Evolutionary conservation across 1,140 invertebrate species (phyloP), one percentile per base, ranked within the genome.

Genomic region (Brachystomella parvula): DNA sequence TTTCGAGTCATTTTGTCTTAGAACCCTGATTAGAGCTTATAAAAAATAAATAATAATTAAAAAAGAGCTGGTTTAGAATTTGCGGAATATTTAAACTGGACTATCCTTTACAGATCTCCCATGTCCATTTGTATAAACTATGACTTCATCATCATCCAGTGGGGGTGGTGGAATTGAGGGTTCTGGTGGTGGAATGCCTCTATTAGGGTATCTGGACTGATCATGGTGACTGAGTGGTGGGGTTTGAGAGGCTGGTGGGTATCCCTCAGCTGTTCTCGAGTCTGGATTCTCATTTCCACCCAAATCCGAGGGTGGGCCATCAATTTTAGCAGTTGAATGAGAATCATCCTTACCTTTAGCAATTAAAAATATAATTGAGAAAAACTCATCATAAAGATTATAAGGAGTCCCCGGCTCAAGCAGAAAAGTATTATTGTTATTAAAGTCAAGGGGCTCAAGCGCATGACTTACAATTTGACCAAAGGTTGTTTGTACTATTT

Each of bases 31-130:
- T n/a, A n/a, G n/a, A n/a, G n/a, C n/a, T n/a, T n/a, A n/a, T n/a
- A n/a, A n/a, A n/a, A n/a, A n/a, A n/a, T n/a, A n/a, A n/a, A n/a
- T n/a, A n/a, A n/a, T n/a, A 53, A 53, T 53, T 53, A 53, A 9
- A 53, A 19, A 53, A 19, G 12, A 19, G 21, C 9, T 44, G n/a
- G 39, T 44, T 44, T 24, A 53, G 15, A 6, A 15, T n/a, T n/a
- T n/a, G n/a, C n/a, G n/a, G n/a, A 19, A 47, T 29, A 32, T 63
- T 70, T 71, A 73, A 57, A 73, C 72, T 47, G 72, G 72, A 67
- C 69, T 71, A 56, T 73, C 69, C 67, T 73, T 73, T 39, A 71
- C 69, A 12, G 67, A 61, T 67, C 72, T 68, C 61, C 71, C 71
- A 31, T 68, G 65, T 63, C 65, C 66, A 65, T 67, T 67, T 28